Percentiles rank a stretch among this genome's conserved stretches.
phyloP scores from a whole-genome alignment of 2,113 vertebrate species.

The Halcyon malimbica region DNA sequence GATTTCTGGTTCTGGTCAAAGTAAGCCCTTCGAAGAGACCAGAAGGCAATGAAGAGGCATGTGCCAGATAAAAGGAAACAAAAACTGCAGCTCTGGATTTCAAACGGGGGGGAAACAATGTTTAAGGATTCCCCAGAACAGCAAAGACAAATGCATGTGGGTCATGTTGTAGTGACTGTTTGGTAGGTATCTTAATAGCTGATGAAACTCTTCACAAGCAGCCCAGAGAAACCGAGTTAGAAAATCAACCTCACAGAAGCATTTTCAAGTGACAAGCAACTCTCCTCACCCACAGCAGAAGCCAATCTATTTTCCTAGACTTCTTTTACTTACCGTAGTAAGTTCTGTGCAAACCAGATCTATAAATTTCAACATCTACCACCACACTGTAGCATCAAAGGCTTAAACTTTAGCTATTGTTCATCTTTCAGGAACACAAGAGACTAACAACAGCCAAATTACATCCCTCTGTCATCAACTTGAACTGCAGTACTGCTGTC shows the following conservation, averaged over 20 bases:
- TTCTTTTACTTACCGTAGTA: not conserved
- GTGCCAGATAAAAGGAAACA: not conserved
- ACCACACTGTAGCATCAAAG: not conserved
- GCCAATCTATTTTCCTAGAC: not conserved
- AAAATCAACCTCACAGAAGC: not conserved
- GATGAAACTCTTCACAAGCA: not conserved
- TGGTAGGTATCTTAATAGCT: not conserved
- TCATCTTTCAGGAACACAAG: slow-evolving; percentile 24
- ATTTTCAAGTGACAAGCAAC: not conserved
- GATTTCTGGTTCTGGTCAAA: not conserved
- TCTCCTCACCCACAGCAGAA: not conserved
- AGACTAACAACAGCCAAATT: slow-evolving; percentile 51
- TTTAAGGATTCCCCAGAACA: not conserved
- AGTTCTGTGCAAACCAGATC: not conserved
- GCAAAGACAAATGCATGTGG: not conserved
- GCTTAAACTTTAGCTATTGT: slow-evolving; percentile 39
- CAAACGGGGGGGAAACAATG: not conserved
- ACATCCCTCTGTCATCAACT: slow-evolving; percentile 45
- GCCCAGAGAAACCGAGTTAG: not conserved
- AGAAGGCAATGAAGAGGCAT: not conserved
- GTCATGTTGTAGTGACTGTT: not conserved
- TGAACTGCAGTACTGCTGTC: slow-evolving; percentile 35
- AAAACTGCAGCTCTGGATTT: not conserved
- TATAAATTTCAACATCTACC: slow-evolving; percentile 22
- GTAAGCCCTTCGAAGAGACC: not conserved